Evolutionary conservation across 2,113 vertebrate species (phyloP), one percentile per base, ranked within the genome.

Genomic region (Ammodytes marinus): DNA sequence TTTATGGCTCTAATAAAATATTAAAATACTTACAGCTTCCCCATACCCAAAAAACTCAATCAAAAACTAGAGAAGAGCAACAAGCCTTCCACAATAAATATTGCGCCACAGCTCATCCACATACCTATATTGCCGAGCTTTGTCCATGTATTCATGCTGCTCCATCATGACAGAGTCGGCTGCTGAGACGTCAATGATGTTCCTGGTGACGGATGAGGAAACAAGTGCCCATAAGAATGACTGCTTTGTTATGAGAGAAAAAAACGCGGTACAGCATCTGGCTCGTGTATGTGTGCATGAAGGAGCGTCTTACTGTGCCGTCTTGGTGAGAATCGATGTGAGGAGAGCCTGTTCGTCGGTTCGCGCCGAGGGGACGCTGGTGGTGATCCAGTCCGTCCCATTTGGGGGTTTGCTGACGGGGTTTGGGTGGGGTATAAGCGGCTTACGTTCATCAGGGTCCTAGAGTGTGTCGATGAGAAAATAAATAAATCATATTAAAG

Each of bases 131-230:
- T 99, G 98, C 68, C 97, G 93, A 12, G 98, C 97, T 88, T 97
- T 95, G 93, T 99, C 98, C 97, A 99, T 99, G 93, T 98, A 99
- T 79, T 99, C 98, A 2, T 99, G 98, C 82, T 98, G 98, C 85
- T 99, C 98, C 97, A 99, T 98, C 77, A 97, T 97, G 88, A 98
- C 97, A 2, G 97, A 98, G 70, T 99, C 98, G 0, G 97, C 97
- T 43, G 98, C 98, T 0, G 97, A 98, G 64, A 99, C 97, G 7
- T 99, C 98, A 0, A 99, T 99, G 91, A 99, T 99, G 87, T 98
- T 99, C 92, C 98, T 99, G 27, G 27, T 27, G 87, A 80, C 57
- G 49, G 27, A 85, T 27, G 5, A 64, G 40, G 3, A 64, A 57
- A 82, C 35, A 59, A 9, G 19, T 6, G 6, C 8, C 37, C 2